Evolutionary conservation across 2,888 invertebrate genomes (phyloP).

Genomic region (Homarus gammarus): DNA sequence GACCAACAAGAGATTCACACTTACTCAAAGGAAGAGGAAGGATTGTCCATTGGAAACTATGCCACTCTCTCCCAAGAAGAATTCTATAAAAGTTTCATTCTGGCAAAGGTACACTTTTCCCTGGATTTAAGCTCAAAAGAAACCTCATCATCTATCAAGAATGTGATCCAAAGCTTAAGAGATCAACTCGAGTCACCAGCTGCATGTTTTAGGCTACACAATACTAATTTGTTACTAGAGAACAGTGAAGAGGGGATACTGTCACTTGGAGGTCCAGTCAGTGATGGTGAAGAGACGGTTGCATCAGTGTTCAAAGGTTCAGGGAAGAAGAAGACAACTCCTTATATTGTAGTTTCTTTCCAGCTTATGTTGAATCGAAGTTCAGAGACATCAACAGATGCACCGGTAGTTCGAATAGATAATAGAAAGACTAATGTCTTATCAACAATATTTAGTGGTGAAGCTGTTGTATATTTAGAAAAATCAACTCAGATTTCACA

Average conservation of each 20-base stretch:
- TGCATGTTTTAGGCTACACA: slow-evolving; percentile 52
- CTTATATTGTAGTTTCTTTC: slow-evolving; percentile 23
- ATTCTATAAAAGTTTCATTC: slow-evolving; percentile 14
- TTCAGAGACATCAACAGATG: slow-evolving; percentile 9
- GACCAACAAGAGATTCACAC: slow-evolving; percentile 46
- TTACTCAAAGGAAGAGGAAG: slow-evolving; percentile 21
- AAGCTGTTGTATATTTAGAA: slow-evolving; percentile 57
- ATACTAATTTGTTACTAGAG: slow-evolving; percentile 41
- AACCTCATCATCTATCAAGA: slow-evolving; percentile 4
- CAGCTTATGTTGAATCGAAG: slow-evolving; percentile 52
- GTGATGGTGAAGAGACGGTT: slow-evolving; percentile 16
- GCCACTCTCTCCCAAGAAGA: slow-evolving; percentile 12
- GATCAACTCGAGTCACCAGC: slow-evolving; percentile 53
- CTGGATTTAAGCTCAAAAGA: slow-evolving; percentile 46
- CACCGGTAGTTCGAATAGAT: slow-evolving; percentile 66
- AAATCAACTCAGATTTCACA: slow-evolving; percentile 27
- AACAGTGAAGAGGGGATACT: slow-evolving; percentile 40
- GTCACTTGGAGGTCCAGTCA: slow-evolving; percentile 11
- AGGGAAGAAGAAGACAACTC: slow-evolving; percentile 43
- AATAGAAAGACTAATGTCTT: slow-evolving; percentile 43
- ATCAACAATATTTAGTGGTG: slow-evolving; percentile 49
- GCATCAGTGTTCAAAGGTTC: slow-evolving; percentile 19
- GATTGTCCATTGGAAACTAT: background rate
- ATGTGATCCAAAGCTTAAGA: slow-evolving; percentile 1
- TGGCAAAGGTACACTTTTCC: slow-evolving; percentile 44